Conservation (phyloP, 2,797 vertebrate genomes). For the Cottoperca gobio region DNA sequence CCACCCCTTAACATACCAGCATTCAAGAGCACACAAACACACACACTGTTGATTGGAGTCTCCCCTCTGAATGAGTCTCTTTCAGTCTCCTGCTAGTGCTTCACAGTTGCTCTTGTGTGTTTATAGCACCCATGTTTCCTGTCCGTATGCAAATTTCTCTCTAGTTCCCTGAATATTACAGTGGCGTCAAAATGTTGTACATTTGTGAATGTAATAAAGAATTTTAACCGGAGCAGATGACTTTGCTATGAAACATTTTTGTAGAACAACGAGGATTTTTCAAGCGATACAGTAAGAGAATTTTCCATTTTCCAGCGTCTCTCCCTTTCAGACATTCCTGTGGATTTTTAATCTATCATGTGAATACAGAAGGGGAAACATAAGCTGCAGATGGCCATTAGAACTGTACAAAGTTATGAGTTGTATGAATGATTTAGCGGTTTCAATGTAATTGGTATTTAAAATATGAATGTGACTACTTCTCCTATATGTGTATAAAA, state of each 20-base stretch:
- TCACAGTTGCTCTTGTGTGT: constrained; percentile 23
- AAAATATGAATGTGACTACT: not conserved
- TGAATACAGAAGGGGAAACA: not conserved
- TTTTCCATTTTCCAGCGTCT: not conserved
- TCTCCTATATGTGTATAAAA: not conserved
- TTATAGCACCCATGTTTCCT: constrained; percentile 22
- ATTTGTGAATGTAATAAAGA: not conserved
- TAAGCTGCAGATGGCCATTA: not conserved
- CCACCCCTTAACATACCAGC: constrained; percentile 43
- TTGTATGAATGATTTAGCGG: not conserved
- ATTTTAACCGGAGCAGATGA: not conserved
- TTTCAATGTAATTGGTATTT: not conserved
- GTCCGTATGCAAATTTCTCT: not conserved
- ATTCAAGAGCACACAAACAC: constrained; percentile 12
- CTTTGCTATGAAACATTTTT: not conserved
- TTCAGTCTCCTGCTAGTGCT: constrained; percentile 43
- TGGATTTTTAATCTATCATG: constrained; percentile 7
- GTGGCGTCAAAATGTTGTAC: not conserved
- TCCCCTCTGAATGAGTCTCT: constrained; percentile 62
- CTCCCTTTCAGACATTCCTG: constrained; percentile 1
- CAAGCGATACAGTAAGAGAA: not conserved
- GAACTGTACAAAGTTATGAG: not conserved
- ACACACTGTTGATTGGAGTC: constrained; percentile 32
- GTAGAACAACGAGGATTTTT: not conserved
- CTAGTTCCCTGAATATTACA: not conserved